Conservation (phyloP, 2,797 vertebrate species). For the Sebastes trivittatus region DNA sequence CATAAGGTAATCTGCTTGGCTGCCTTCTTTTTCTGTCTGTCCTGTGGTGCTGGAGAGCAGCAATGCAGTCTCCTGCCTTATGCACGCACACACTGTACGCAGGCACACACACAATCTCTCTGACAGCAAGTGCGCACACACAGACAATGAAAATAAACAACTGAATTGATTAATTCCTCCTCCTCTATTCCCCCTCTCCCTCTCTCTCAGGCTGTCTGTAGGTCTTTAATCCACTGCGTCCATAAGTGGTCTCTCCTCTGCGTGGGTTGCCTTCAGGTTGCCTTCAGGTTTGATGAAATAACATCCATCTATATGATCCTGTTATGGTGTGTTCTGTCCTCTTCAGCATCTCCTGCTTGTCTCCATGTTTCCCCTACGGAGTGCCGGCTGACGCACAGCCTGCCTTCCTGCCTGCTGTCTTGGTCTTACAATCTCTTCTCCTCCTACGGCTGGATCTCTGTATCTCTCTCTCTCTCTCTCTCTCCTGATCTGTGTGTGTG, state of each 20-base stretch:
- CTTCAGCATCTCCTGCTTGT: constrained; percentile 68
- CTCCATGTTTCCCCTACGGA: constrained; percentile 75
- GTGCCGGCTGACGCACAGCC: constrained; percentile 72
- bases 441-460: constrained; percentile 64
- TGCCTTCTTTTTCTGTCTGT: constrained; percentile 52
- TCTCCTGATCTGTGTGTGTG: constrained; percentile 45
- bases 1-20: constrained; percentile 52
- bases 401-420: constrained; percentile 65
- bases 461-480: constrained; percentile 56
- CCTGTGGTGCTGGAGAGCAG: constrained; percentile 72
- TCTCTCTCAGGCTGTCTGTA: constrained; percentile 57
- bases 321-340: constrained; percentile 51
- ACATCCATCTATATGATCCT: constrained; percentile 74
- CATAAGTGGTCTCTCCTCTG: constrained; percentile 81
- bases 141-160: constrained; percentile 75
- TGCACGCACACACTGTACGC: constrained; percentile 25
- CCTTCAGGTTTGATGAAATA: constrained; percentile 58
- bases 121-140: constrained; percentile 63
- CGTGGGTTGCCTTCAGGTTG: constrained; percentile 70
- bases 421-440: constrained; percentile 71
- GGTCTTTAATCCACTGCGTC: constrained; percentile 80
- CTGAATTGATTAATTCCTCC: constrained; percentile 75
- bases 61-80: constrained; percentile 83
- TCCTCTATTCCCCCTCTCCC: constrained; percentile 43
- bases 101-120: constrained; percentile 47